Base-by-base conservation (phyloP, 2,113 vertebrate genomes). In the Coregonus clupeaformis region DNA sequence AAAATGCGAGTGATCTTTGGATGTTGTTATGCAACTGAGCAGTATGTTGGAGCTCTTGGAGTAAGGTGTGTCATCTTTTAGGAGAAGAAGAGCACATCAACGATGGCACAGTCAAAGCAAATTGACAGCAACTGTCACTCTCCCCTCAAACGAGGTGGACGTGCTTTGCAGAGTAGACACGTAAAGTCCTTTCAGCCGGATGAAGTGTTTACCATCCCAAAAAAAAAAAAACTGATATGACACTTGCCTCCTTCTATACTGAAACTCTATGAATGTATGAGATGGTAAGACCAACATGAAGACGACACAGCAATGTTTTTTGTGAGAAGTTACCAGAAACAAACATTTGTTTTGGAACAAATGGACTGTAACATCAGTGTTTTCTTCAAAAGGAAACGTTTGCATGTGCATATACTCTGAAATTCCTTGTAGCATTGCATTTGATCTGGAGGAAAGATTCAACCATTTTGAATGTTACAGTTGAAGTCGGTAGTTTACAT, bases 101-200 rank as follows among this genome's bases (percentile, higher is more conserved):
- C 7, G 0, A 7, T 42, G 36, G 36, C 42, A 45, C 42, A 45
- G 42, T 30, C 27, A 72, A 24, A 60, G 52, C 20, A 22, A 63
- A 18, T 32, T 62, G 71, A 73, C 71, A 63, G 57, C 24, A 12
- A 16, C 52, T 72, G 70, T 71, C 32, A 69, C 22, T 52, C 6
- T 29, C 12, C 9, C 52, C 5, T 52, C 13, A 57, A 29, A 30
- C 18, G 24, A 49, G 45, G 22, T 24, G 22, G 24, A 55, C 5
- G 25, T 55, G 69, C 47, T 29, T 18, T 25, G 47, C 22, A 24
- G 29, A 36, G 32, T 68, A 42, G 36, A 42, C 36, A 42, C 9
- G 6, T 9, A 32, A 42, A 68, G 66, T 30, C 66, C 65, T 32
- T 20, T 49, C 45, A 69, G 55, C 13, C 11, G 5, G 59, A 73